These are phyloP conservation scores for Myotis davidii DNA, from an alignment of 2,113 vertebrate species.

Conservation along the genomic window DNA sequence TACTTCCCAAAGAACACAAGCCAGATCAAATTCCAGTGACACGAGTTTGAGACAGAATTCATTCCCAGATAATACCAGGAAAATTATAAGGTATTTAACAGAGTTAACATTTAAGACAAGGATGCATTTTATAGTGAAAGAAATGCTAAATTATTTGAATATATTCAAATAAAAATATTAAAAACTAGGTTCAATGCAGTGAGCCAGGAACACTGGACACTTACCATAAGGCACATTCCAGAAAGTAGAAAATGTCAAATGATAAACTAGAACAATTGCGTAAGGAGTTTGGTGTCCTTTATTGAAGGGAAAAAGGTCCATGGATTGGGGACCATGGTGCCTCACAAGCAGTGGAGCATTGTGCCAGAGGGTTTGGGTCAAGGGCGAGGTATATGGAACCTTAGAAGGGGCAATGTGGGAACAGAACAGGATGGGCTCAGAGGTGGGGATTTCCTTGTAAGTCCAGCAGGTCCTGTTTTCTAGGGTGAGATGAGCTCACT, in stretches of 20 bases:
- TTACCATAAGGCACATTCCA: background rate
- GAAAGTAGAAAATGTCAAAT: background rate
- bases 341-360: background rate
- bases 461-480: background rate
- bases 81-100: background rate
- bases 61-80: background rate
- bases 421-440: background rate
- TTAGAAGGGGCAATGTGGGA: background rate
- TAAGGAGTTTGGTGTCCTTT: background rate
- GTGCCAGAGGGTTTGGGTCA: background rate
- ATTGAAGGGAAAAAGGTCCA: background rate
- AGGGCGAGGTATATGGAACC: background rate
- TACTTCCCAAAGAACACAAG: background rate
- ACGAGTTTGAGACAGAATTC: background rate
- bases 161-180: background rate
- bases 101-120: background rate
- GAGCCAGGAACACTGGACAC: background rate
- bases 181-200: background rate
- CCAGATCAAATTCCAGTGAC: background rate
- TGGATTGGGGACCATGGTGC: no score
- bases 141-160: background rate
- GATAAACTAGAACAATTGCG: background rate
- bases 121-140: background rate
- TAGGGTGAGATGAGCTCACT: no score
- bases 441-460: background rate